A percentile compares a stretch with the other conserved stretches of the same genome.
These are phyloP conservation scores for Syrmaticus mikado DNA, from an alignment of 2,113 vertebrate genomes.

Conservation along the genomic window DNA sequence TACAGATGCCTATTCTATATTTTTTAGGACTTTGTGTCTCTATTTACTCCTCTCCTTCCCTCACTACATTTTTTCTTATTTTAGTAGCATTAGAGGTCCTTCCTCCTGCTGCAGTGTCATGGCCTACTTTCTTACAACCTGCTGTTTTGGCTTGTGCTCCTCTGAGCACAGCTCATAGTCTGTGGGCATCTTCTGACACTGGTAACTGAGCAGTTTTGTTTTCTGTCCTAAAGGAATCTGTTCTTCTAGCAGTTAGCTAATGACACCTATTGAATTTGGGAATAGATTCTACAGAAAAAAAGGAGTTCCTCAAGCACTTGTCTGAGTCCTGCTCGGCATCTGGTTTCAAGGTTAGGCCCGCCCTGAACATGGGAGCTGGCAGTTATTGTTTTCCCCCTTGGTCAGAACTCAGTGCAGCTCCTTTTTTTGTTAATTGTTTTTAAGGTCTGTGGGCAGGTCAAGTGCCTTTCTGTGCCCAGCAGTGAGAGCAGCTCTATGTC, in stretches of 20 bases:
- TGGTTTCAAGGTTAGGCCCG: neutral
- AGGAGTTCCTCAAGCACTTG: neutral
- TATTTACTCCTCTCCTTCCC: neutral
- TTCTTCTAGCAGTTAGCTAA: neutral
- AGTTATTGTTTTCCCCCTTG: neutral
- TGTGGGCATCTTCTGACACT: neutral
- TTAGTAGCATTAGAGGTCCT: neutral
- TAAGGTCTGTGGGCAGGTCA: neutral
- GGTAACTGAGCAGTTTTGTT: neutral
- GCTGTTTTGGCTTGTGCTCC: slow-evolving; percentile 32
- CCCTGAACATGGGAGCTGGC: neutral
- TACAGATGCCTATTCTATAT: neutral
- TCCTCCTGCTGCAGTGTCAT: slow-evolving; percentile 38
- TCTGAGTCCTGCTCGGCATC: neutral
- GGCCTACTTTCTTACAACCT: slow-evolving; percentile 47
- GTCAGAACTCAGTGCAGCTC: neutral
- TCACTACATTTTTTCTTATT: neutral
- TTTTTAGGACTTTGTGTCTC: neutral
- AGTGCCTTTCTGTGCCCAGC: neutral
- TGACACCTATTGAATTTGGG: neutral
- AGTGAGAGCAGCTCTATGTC: neutral
- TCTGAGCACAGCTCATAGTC: neutral
- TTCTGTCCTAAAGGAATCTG: neutral
- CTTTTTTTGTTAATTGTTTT: neutral
- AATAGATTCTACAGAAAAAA: neutral